phyloP scores from a whole-genome alignment of 2,888 invertebrate genomes.

The Tuberolachnus salignus region DNA sequence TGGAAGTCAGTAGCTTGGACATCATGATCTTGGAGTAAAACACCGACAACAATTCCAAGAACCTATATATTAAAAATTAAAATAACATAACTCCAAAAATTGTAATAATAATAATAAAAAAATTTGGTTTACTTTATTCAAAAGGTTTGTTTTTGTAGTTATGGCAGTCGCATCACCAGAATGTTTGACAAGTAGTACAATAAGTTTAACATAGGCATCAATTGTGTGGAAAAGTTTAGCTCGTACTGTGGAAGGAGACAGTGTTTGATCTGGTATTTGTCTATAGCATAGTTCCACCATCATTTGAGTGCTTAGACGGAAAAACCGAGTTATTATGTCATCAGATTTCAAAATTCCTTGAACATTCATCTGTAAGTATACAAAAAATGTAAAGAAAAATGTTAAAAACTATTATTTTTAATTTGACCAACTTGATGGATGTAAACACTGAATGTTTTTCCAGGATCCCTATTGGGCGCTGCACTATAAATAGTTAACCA shows the following conservation, averaged over 20 bases:
- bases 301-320: slow-evolving; percentile 94
- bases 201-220: slow-evolving; percentile 92
- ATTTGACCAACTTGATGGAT: slow-evolving; percentile 73
- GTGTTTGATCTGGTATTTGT: slow-evolving; percentile 74
- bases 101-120: slow-evolving; percentile 65
- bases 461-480: slow-evolving; percentile 80
- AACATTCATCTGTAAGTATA: slow-evolving; percentile 75
- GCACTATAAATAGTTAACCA: slow-evolving; percentile 90
- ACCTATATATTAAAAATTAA: slow-evolving; percentile 63
- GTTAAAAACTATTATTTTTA: neutral
- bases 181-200: slow-evolving; percentile 92
- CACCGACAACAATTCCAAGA: slow-evolving; percentile 93
- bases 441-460: slow-evolving; percentile 90
- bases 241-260: slow-evolving; percentile 67
- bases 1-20: slow-evolving; percentile 88
- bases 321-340: slow-evolving; percentile 95
- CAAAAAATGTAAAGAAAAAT: slow-evolving; percentile 62
- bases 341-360: slow-evolving; percentile 96
- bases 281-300: slow-evolving; percentile 94
- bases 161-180: slow-evolving; percentile 89
- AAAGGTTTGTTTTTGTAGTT: slow-evolving; percentile 92
- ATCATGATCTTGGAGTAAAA: slow-evolving; percentile 95
- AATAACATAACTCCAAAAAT: neutral
- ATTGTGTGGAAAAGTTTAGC: slow-evolving; percentile 94
- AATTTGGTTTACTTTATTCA: slow-evolving; percentile 87